These are phyloP conservation scores for Pangasius krempfi DNA, from an alignment of 2,797 vertebrate species.

Conservation along the genomic window DNA sequence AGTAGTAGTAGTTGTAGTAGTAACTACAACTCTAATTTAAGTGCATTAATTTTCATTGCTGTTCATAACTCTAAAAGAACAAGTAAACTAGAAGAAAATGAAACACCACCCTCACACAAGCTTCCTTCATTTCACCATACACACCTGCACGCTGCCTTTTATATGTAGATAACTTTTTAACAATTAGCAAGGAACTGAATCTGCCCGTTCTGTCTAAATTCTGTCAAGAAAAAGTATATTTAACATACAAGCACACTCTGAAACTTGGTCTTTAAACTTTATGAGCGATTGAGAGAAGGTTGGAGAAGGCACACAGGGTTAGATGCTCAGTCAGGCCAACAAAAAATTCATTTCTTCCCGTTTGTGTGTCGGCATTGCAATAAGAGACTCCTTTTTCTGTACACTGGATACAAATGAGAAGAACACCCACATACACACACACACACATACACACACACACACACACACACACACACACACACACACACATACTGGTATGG, in stretches of 20 bases:
- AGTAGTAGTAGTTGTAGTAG: no score
- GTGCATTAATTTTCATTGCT: background rate
- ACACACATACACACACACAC: conserved; percentile 51
- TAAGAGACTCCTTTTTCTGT: conserved; percentile 63
- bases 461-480: conserved; percentile 54
- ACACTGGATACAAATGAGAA: conserved; percentile 67
- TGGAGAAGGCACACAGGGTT: background rate
- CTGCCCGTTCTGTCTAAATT: background rate
- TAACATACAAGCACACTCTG: conserved; percentile 1
- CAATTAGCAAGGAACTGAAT: conserved; percentile 20
- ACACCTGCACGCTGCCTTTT: background rate
- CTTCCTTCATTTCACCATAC: background rate
- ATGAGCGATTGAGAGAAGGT: background rate
- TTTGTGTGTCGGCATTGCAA: conserved; percentile 62
- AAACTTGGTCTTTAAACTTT: background rate
- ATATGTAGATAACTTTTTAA: background rate
- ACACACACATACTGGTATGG: conserved; percentile 56
- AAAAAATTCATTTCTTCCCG: background rate
- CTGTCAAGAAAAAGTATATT: background rate
- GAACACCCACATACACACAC: conserved; percentile 29
- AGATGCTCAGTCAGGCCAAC: background rate
- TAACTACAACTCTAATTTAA: background rate
- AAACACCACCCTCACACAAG: background rate
- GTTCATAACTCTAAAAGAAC: background rate
- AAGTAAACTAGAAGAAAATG: background rate